Evolutionary conservation across 1,140 invertebrate genomes (phyloP).

Genomic region (Ceratina australensis): DNA sequence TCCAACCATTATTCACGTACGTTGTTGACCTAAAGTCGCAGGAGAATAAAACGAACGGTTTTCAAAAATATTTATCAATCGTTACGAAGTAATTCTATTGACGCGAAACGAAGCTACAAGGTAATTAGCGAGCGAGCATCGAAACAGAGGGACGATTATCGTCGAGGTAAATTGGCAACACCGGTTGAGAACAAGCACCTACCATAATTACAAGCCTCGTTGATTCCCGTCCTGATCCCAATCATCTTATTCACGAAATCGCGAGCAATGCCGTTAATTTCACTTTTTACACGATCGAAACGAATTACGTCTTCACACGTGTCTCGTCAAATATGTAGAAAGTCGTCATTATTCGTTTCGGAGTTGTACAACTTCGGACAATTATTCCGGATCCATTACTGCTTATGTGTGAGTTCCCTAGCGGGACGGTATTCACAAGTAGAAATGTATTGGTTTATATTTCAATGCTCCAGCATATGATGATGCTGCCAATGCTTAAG

Average conservation of each 20-base stretch:
- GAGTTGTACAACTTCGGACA: no score
- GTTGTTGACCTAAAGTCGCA: no score
- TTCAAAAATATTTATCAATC: background rate
- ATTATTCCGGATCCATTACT: no score
- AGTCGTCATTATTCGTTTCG: background rate
- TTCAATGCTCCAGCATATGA: no score
- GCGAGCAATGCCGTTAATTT: conserved; percentile 1
- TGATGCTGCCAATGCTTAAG: no score
- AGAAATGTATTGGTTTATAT: no score
- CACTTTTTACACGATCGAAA: background rate
- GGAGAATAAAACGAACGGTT: background rate
- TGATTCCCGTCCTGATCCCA: conserved; percentile 4
- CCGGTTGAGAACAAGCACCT: background rate
- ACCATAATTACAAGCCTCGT: conserved; percentile 26
- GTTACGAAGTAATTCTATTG: conserved; percentile 32
- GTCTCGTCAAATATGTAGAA: background rate
- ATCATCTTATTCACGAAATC: conserved; percentile 14
- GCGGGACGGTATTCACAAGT: no score
- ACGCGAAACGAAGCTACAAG: conserved; percentile 21
- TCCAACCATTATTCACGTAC: no score
- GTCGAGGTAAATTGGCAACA: conserved; percentile 32
- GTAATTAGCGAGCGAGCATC: conserved; percentile 22
- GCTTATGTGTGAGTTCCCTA: no score
- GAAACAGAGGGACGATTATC: conserved; percentile 6
- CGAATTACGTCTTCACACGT: background rate